Conservation (phyloP, 2,888 invertebrate genomes). For the Drosophila niveifrons region DNA sequence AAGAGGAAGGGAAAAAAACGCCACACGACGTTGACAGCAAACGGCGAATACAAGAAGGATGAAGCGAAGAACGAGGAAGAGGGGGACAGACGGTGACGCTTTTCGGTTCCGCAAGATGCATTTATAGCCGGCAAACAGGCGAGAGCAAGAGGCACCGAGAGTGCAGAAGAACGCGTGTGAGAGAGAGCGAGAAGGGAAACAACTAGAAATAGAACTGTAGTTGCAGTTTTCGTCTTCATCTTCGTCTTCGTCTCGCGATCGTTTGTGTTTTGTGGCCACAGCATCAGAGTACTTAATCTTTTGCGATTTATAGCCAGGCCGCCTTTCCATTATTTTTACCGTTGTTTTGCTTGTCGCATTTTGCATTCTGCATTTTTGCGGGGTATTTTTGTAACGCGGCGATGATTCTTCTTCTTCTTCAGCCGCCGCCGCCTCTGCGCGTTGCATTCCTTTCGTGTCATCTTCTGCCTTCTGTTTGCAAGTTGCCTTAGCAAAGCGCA, state of each 20-base stretch:
- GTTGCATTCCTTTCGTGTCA: conserved; percentile 64
- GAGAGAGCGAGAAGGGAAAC: conserved; percentile 24
- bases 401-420: conserved; percentile 2
- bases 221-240: conserved; percentile 5
- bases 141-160: background rate
- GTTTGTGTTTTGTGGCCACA: conserved; percentile 16
- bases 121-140: conserved; percentile 60
- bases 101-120: conserved; percentile 74
- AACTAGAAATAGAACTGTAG: conserved; percentile 71
- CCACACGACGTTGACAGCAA: conserved; percentile 55
- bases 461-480: conserved; percentile 38
- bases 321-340: conserved; percentile 69
- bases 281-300: conserved; percentile 67
- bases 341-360: conserved; percentile 47
- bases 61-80: background rate
- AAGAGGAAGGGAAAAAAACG: conserved; percentile 24
- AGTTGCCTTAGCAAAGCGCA: conserved; percentile 22
- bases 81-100: conserved; percentile 41
- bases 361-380: conserved; percentile 7
- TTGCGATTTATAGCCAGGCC: conserved; percentile 70
- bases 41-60: conserved; percentile 4
- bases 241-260: background rate
- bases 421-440: conserved; percentile 6
- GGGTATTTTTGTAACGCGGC: conserved; percentile 28
- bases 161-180: background rate